Percentiles rank a stretch among this genome's conserved stretches.
These are phyloP conservation scores for Antheraea assamensis DNA, from an alignment of 2,888 invertebrate genomes.

Conservation along the genomic window DNA sequence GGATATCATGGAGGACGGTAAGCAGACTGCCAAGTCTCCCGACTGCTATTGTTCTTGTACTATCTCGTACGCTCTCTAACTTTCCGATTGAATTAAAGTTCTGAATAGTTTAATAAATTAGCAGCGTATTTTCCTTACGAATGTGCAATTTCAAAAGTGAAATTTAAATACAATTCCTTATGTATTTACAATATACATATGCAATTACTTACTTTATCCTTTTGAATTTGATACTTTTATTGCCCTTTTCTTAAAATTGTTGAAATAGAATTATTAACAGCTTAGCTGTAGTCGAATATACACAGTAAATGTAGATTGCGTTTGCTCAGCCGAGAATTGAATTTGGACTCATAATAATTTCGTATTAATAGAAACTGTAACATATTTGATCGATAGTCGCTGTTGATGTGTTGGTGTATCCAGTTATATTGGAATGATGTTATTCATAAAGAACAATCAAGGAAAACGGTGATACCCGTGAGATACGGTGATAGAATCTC, in stretches of 20 bases:
- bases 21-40: conserved; percentile 19
- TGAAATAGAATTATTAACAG: background rate
- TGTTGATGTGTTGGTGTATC: no score
- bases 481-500: no score
- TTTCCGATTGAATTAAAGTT: background rate
- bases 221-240: background rate
- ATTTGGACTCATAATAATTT: background rate
- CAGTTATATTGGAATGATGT: no score
- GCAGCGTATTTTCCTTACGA: background rate
- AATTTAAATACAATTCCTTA: no score
- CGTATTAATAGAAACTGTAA: background rate
- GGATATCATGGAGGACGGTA: conserved; percentile 16
- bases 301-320: background rate
- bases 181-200: no score
- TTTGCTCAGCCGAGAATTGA: background rate
- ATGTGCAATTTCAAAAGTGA: background rate
- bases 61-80: background rate
- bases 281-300: background rate
- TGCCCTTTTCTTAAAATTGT: background rate
- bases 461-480: no score
- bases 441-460: no score
- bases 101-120: background rate
- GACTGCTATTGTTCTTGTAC: background rate
- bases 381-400: background rate
- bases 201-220: no score